These are phyloP conservation scores for Petrosia ficiformis DNA, from an alignment of 37 sponge, comb jelly and placozoan genomes.

Conservation along the genomic window DNA sequence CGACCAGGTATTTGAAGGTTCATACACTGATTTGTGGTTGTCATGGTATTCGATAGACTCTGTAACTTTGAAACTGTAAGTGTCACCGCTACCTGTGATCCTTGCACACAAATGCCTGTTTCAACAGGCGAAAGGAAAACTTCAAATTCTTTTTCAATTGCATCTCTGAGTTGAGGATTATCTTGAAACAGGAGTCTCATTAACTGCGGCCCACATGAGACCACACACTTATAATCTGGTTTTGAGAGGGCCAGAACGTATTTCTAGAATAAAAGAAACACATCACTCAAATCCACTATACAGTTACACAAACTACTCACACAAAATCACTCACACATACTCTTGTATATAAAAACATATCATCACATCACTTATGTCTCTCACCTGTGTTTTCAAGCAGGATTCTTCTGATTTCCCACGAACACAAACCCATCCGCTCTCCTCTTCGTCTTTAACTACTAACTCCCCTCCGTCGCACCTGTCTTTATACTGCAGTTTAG, in stretches of 20 bases:
- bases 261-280: slow-evolving; percentile 11
- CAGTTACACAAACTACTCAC: no score
- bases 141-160: slow-evolving; percentile 6
- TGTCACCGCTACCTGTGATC: slow-evolving; percentile 8
- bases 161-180: not conserved
- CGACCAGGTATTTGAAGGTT: not conserved
- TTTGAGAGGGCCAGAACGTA: slow-evolving; percentile 38
- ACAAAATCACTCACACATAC: no score
- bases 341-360: not conserved
- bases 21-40: no score
- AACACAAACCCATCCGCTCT: slow-evolving; percentile 32
- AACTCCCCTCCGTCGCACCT: no score
- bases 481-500: no score
- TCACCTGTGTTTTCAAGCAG: slow-evolving; percentile 3
- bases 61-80: slow-evolving; percentile 16
- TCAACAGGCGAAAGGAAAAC: not conserved
- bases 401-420: not conserved
- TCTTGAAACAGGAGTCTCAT: slow-evolving; percentile 5
- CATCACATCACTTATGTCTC: not conserved
- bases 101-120: slow-evolving; percentile 4
- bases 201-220: not conserved
- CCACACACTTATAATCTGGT: slow-evolving; percentile 16
- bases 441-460: not conserved
- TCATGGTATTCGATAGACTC: not conserved
- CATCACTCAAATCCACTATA: no score